Base-by-base conservation (phyloP, 2,888 invertebrate species). In the Drosophila prostipennis region DNA sequence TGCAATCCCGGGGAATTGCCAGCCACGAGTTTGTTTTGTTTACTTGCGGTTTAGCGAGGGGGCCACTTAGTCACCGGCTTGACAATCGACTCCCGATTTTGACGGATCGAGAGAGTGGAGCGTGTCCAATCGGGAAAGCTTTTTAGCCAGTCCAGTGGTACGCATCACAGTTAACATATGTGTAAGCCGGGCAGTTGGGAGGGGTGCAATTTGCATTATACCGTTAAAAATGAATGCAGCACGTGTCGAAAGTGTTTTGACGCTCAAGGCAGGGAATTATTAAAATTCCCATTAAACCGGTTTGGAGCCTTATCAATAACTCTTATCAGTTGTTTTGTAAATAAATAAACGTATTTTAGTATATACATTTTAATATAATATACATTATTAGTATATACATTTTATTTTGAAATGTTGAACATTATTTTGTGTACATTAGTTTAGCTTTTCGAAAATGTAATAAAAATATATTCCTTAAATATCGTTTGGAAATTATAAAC, bases 1-100 rank as follows among this genome's bases (percentile, higher is more conserved):
- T 67, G 74, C 71, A 71, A 61, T 54, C 52, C 71, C 54, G 67
- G 76, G 78, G 74, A 80, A 80, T 77, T 76, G 76, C 80, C 86
- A 69, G 45, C 52, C 26, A 46, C 51, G 34, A 23, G 63, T 53
- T 79, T 71, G 70, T 26, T 54, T 63, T 56, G 48, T 70, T 60
- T 53, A 65, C 54, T 65, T 54, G 67, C 54, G 37, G 23, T 23
- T 19, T 32, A 32, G 14, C 23, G 2, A 8, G n/a, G 1, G 10
- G 29, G 16, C 7, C 46, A 26, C 60, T 60, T 60, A 61, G 39
- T 61, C 61, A 63, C 48, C 34, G 32, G 32, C 36, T 49, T 7
- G 14, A n/a, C 34, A 23, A 48, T 14, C 23, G 13, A 34, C 60
- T 39, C 46, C 40, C 39, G 39, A 60, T 61, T 26, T 34, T 23